A percentile compares a stretch with the other conserved stretches of the same genome.
Evolutionary conservation across 2,113 vertebrate genomes (phyloP).

Genomic region (Ceyx melanurus): DNA sequence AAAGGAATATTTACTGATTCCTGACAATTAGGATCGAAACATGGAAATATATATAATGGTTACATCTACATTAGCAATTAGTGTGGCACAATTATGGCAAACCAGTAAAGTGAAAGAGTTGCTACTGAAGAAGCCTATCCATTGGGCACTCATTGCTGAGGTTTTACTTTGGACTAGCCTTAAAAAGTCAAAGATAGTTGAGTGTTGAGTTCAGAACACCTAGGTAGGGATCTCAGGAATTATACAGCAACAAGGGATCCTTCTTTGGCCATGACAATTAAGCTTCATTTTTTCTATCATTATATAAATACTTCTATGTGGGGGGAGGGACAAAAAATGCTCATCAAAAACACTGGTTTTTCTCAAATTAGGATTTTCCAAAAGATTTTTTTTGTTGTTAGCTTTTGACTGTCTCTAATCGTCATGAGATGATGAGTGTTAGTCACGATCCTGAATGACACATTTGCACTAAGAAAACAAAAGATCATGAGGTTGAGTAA

Average conservation of each 20-base stretch:
- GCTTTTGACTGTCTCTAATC: not conserved
- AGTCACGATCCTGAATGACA: not conserved
- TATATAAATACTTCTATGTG: not conserved
- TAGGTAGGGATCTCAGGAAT: not conserved
- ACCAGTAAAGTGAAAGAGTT: not conserved
- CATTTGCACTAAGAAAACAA: not conserved
- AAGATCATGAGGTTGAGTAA: not conserved
- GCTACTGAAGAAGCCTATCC: not conserved
- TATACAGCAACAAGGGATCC: not conserved
- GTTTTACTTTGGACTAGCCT: not conserved
- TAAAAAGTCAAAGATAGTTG: not conserved
- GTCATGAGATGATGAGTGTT: not conserved
- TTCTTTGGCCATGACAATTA: not conserved
- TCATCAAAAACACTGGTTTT: not conserved
- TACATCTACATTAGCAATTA: not conserved
- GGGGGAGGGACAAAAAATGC: not conserved
- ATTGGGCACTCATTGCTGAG: accelerated
- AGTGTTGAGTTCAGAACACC: not conserved
- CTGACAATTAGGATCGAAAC: not conserved
- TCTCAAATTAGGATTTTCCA: not conserved
- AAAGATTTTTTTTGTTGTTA: not conserved
- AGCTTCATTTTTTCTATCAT: not conserved
- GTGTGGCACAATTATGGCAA: not conserved
- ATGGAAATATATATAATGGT: accelerated
- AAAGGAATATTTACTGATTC: not conserved